phyloP scores from a whole-genome alignment of 2,888 invertebrate species.

The Eumerus sabulonum region DNA sequence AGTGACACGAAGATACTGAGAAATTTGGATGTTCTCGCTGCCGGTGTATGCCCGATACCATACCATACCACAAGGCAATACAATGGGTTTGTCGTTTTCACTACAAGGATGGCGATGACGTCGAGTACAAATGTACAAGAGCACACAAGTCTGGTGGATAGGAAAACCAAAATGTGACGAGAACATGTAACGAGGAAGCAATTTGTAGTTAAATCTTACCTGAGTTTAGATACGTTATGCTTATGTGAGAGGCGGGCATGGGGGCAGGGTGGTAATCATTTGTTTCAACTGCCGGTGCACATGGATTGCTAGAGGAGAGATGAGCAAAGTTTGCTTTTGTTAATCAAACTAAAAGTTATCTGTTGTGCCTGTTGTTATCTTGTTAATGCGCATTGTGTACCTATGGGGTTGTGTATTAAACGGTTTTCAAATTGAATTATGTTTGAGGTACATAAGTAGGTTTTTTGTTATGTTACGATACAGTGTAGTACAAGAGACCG shows the following conservation, averaged over 20 bases:
- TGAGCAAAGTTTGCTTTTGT: no score
- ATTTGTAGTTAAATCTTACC: conserved; percentile 47
- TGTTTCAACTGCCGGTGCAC: conserved; percentile 33
- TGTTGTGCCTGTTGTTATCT: no score
- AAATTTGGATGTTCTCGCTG: conserved; percentile 8
- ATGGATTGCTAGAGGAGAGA: neutral
- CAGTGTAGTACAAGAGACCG: no score
- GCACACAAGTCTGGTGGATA: conserved; percentile 33
- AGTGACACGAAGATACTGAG: conserved; percentile 34
- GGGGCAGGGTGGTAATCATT: no score
- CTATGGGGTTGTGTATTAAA: no score
- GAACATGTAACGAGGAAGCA: conserved; percentile 43
- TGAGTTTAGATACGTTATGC: conserved; percentile 51
- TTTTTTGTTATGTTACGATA: no score
- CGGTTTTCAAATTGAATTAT: no score
- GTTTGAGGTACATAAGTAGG: no score
- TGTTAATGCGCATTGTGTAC: no score
- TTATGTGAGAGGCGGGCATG: conserved; percentile 30
- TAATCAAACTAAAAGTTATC: no score
- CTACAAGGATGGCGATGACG: neutral
- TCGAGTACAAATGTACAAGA: neutral
- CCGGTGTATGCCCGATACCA: conserved; percentile 15
- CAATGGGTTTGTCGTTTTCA: conserved; percentile 36
- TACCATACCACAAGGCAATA: conserved; percentile 8
- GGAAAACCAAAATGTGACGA: conserved; percentile 51